Conservation (phyloP, 35 echinoderm and acorn worm species). For the Apostichopus japonicus region DNA sequence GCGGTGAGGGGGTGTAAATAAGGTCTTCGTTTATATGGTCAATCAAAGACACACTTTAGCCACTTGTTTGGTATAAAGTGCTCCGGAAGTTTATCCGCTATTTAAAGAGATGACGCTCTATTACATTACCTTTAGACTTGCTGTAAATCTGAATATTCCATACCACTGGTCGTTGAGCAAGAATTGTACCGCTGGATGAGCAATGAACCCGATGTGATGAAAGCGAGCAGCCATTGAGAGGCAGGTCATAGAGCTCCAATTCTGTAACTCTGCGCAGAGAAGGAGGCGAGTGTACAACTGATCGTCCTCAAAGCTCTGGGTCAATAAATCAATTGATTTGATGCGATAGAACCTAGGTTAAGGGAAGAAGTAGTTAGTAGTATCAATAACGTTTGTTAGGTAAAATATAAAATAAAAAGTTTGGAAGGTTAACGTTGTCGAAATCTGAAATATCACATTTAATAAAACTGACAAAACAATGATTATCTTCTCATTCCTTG, state of each 20-base stretch:
- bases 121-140: conserved; percentile 60
- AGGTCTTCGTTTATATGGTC: neutral
- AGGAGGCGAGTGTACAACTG: conserved; percentile 69
- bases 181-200: conserved; percentile 76
- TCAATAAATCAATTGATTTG: conserved; percentile 63
- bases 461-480: too few species aligned
- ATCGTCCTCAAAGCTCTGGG: conserved; percentile 75
- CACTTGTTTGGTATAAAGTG: too few species aligned
- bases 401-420: too few species aligned
- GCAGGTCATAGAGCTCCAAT: conserved; percentile 83
- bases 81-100: too few species aligned
- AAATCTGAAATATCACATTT: too few species aligned
- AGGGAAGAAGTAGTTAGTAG: neutral
- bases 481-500: too few species aligned
- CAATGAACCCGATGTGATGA: conserved; percentile 82
- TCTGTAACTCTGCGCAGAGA: conserved; percentile 72
- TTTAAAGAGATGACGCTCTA: too few species aligned
- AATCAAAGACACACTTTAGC: too few species aligned
- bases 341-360: conserved; percentile 56
- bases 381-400: neutral
- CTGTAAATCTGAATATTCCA: conserved; percentile 65
- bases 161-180: conserved; percentile 87
- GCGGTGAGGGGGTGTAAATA: too few species aligned
- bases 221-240: conserved; percentile 81
- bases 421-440: too few species aligned